These are phyloP conservation scores for Myiothlypis chrysogaster DNA, from an alignment of 2,797 vertebrate genomes.

Conservation along the genomic window DNA sequence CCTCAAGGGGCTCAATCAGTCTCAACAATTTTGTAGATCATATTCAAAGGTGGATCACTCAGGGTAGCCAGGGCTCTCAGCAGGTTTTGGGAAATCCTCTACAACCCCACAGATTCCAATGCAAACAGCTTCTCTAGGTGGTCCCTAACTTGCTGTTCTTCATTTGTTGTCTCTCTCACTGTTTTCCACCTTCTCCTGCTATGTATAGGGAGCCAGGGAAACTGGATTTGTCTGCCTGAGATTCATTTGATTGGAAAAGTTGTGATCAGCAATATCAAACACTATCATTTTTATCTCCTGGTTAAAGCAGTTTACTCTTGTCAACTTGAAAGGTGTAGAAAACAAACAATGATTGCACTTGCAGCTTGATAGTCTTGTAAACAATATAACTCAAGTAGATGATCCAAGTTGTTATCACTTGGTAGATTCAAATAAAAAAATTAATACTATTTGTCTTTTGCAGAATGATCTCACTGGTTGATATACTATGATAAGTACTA, in stretches of 20 bases:
- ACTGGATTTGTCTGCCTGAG: neutral
- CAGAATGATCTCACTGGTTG: neutral
- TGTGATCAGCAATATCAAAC: neutral
- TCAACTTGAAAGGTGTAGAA: neutral
- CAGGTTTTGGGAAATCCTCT: neutral
- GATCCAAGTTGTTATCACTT: neutral
- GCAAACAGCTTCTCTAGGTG: neutral
- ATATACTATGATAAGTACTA: neutral
- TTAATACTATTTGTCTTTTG: neutral
- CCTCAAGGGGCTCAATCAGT: neutral
- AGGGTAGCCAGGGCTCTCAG: neutral
- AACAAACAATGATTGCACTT: neutral
- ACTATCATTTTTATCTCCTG: neutral
- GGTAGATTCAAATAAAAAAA: neutral
- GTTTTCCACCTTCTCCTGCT: neutral
- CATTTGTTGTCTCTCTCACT: neutral
- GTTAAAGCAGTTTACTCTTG: neutral
- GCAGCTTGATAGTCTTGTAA: neutral
- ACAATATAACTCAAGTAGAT: conserved; percentile 10
- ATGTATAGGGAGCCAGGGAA: neutral
- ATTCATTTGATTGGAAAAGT: neutral
- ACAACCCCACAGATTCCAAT: neutral
- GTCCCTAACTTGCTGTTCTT: neutral
- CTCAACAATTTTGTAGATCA: neutral
- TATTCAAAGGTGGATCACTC: neutral